Base-by-base conservation (phyloP, 2,797 vertebrate species). In the Enteromius thamalakanensis region DNA sequence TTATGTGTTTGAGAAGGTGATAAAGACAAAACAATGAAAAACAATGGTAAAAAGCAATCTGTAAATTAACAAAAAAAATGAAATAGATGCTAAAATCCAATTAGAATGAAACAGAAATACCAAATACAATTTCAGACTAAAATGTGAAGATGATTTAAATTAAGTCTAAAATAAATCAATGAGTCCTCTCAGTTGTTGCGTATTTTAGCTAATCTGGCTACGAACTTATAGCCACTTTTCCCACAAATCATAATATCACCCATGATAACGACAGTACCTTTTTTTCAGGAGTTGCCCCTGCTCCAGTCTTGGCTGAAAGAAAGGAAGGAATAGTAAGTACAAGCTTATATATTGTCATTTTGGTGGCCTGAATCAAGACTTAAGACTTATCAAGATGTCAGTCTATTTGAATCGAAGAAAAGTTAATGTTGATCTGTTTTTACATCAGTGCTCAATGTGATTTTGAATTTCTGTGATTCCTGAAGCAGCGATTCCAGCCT, bases 1-100 rank as follows among this genome's bases (percentile, higher is more conserved):
- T 90, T 86, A 42, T 51, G 64, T 84, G 55, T 83, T 74, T 83
- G 26, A 80, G 65, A 86, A 65, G 49, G 84, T 45, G 51, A 88
- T 69, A 67, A n/a, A 94, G 92, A 90, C 91, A 87, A 34, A 86
- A 86, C 32, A 70, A 70, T 45, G 29, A 68, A 67, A 49, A 37
- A 32, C 49, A 60, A 71, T 51, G 72, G 26, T 49, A 83, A 65
- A 47, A 68, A 71, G 1, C 51, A 19, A 32, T 55, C 21, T 37
- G 45, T 64, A 49, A 76, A 67, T 62, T 29, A 58, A 80, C 29
- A 19, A 5, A 17, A 62, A 58, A 62, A 51, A 32, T 2, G 0
- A 53, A 58, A 79, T 53, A 65, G 6, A 71, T 79, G 8, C 8
- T 29, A 64, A 67, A 55, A 49, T 47, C 1, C 3, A 34, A 64